These are phyloP conservation scores for Gandaritis pyraliata DNA, from an alignment of 2,888 invertebrate genomes.

Conservation along the genomic window DNA sequence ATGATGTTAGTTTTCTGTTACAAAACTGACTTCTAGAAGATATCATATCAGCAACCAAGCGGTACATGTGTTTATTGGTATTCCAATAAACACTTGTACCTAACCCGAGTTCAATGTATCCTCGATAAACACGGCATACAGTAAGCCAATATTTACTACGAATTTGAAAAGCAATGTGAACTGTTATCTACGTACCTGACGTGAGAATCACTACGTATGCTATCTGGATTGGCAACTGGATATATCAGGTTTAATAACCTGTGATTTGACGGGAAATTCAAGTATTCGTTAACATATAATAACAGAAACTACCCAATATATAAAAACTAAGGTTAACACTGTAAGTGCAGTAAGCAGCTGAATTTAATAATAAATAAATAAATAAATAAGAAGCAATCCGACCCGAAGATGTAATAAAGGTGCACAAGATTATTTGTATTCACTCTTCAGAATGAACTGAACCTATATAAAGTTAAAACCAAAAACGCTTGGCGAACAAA, in stretches of 20 bases:
- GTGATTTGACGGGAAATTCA: constrained; percentile 20
- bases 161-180: constrained; percentile 50
- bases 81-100: constrained; percentile 41
- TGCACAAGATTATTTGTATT: no score
- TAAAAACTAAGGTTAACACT: no score
- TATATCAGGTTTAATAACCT: constrained; percentile 52
- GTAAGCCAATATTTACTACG: constrained; percentile 62
- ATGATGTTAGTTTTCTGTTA: background rate
- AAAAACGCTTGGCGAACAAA: background rate
- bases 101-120: constrained; percentile 49
- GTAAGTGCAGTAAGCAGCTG: no score
- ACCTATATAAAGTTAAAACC: background rate
- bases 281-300: background rate
- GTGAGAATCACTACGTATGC: constrained; percentile 51
- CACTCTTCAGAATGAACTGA: background rate
- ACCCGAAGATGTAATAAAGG: no score
- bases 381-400: no score
- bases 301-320: no score
- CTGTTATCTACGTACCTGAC: constrained; percentile 60
- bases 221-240: constrained; percentile 46
- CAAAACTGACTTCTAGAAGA: constrained; percentile 18
- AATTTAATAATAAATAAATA: no score
- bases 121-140: constrained; percentile 48
- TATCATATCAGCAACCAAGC: constrained; percentile 32
- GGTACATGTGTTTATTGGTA: no score